These are phyloP conservation scores for Fragum sueziense DNA, from an alignment of 2,888 invertebrate genomes.

Conservation along the genomic window DNA sequence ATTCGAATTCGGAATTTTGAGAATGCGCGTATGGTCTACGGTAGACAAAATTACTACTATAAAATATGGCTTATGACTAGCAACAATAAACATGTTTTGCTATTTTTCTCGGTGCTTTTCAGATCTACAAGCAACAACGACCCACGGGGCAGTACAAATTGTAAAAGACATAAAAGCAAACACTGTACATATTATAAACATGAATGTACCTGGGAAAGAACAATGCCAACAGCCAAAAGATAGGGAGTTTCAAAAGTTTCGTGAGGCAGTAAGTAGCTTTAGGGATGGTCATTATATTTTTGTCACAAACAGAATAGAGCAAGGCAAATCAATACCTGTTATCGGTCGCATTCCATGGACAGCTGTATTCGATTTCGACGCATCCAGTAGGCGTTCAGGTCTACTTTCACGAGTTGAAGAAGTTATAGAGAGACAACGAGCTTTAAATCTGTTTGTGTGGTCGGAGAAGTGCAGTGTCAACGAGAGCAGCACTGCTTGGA, in stretches of 20 bases:
- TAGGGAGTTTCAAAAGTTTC: constrained; percentile 13
- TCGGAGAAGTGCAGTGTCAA: constrained; percentile 31
- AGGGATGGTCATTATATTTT: constrained; percentile 62
- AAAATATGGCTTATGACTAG: background rate
- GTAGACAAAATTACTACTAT: background rate
- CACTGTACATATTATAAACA: background rate
- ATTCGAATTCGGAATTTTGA: background rate
- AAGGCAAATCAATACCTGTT: constrained; percentile 32
- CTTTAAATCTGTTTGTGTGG: constrained; percentile 49
- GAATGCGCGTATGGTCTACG: background rate
- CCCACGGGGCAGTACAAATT: background rate
- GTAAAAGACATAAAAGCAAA: background rate
- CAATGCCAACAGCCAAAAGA: background rate
- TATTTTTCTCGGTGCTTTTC: background rate
- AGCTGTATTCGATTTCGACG: constrained; percentile 64
- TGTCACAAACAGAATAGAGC: constrained; percentile 41
- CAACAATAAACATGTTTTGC: background rate
- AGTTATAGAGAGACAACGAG: constrained; percentile 26
- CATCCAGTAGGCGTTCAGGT: constrained; percentile 57
- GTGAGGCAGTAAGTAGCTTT: constrained; percentile 38
- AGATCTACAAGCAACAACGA: background rate
- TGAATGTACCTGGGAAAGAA: background rate
- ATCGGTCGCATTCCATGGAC: constrained; percentile 61
- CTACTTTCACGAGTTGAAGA: constrained; percentile 52
- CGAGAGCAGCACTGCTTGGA: constrained; percentile 54